Percentiles rank a stretch among this genome's conserved stretches.
Evolutionary conservation across 2,888 invertebrate species (phyloP).

Genomic region (Torymus tubicola): DNA sequence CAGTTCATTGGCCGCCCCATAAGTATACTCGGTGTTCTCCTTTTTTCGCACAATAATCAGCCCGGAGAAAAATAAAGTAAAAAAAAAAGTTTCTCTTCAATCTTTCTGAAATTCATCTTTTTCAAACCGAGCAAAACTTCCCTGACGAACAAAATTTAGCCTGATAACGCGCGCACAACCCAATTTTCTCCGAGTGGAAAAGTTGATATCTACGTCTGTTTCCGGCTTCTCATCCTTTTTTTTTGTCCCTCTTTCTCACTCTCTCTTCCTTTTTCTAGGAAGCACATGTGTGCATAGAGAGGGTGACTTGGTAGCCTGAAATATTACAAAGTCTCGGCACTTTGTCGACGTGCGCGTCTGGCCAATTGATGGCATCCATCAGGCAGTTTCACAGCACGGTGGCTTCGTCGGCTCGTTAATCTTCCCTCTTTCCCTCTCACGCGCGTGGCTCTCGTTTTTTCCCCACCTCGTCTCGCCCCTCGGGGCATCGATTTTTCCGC

Average conservation of each 20-base stretch:
- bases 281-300: too few relatives aligned
- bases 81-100: too few relatives aligned
- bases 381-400: slow-evolving; percentile 21
- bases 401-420: slow-evolving; percentile 34
- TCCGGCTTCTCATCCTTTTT: neutral
- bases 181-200: too few relatives aligned
- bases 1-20: too few relatives aligned
- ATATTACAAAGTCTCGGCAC: slow-evolving; percentile 48
- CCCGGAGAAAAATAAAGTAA: too few relatives aligned
- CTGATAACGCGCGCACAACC: too few relatives aligned
- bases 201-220: neutral
- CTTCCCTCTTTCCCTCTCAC: neutral
- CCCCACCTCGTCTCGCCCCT: neutral
- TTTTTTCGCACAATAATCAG: too few relatives aligned
- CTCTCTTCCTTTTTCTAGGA: neutral
- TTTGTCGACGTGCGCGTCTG: slow-evolving; percentile 55
- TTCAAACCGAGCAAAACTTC: too few relatives aligned
- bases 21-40: too few relatives aligned
- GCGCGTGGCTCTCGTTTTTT: neutral
- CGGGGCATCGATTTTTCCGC: too few relatives aligned
- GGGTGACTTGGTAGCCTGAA: neutral
- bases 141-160: too few relatives aligned
- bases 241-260: neutral
- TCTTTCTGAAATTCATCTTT: too few relatives aligned
- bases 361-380: slow-evolving; percentile 61